Evolutionary conservation across 2,888 invertebrate species (phyloP).

Genomic region (Bruchidius siliquastri): DNA sequence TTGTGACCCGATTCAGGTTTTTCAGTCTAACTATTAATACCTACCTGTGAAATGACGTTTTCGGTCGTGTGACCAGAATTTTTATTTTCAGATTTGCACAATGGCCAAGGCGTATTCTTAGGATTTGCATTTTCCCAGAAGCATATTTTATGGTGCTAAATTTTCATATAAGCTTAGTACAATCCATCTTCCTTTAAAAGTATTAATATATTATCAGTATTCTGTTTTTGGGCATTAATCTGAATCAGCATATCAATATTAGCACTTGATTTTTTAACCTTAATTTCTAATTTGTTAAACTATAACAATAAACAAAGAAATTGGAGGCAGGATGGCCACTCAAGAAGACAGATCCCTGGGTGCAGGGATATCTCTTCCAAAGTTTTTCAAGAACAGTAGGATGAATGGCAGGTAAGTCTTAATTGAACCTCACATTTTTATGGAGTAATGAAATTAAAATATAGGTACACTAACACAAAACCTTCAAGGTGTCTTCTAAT

Average conservation of each 20-base stretch:
- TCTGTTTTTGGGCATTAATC: slow-evolving; percentile 4
- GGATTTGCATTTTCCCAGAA: slow-evolving; percentile 11
- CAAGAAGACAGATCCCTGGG: slow-evolving; percentile 56
- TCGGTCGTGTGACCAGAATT: slow-evolving; percentile 21
- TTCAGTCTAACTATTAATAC: slow-evolving; percentile 8
- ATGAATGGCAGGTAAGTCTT: slow-evolving; percentile 51
- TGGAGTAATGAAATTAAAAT: background rate
- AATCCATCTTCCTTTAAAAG: slow-evolving; percentile 1
- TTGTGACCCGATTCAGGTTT: background rate
- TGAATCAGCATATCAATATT: too few relatives aligned
- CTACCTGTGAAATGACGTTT: slow-evolving; percentile 9
- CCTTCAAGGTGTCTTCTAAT: too few relatives aligned
- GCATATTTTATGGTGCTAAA: slow-evolving; percentile 16
- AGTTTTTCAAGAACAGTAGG: slow-evolving; percentile 68
- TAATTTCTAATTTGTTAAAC: background rate
- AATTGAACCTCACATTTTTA: background rate
- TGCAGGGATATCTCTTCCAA: slow-evolving; percentile 62
- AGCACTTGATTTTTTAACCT: too few relatives aligned
- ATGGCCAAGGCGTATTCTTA: slow-evolving; percentile 34
- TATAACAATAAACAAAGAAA: background rate
- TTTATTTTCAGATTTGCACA: slow-evolving; percentile 33
- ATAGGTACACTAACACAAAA: too few relatives aligned
- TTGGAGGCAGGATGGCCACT: slow-evolving; percentile 35
- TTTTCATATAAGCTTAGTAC: slow-evolving; percentile 15
- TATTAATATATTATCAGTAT: slow-evolving; percentile 2